Base-by-base conservation (phyloP, 2,113 vertebrate genomes). In the Malurus elegans region DNA sequence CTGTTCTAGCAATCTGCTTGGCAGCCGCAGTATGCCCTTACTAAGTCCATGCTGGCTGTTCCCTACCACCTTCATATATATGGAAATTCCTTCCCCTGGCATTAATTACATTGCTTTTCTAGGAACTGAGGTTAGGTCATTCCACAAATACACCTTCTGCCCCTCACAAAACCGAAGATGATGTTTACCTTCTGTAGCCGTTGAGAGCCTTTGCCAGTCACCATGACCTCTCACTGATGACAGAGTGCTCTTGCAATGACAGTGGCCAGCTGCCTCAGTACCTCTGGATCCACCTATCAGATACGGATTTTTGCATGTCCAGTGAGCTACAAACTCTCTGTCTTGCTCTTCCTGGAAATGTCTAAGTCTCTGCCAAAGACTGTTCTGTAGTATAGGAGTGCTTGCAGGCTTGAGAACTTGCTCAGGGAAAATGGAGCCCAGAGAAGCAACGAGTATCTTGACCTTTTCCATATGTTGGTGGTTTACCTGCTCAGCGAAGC, bases 371-470 rank as follows among this genome's bases (percentile, higher is more conserved):
- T 86, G 24, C 45, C 9, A 45, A 25, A 86, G 48, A 47, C 15
- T 75, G 25, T 64, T 15, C 34, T 81, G 12, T 67, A 25, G 9
- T 18, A 6, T 58, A 18, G 13, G 8, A 8, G 15, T 50, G 44
- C 34, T 83, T 0, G 1, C 31, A 58, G 32, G 36, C 13, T 8
- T 47, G 32, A 83, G 44, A 32, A 58, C 48, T 12, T 62, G 23
- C 32, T 72, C 29, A 42, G 29, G 13, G 25, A 88, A 88, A 19
- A 60, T 1, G 1, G 17, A 78, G 54, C 25, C 4, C 11, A 58
- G 58, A 75, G 57, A 58, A 32, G 2, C 20, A 32, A 6, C 0
- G 0, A 73, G 10, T 80, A 23, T 53, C 36, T 78, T 74, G 54
- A 64, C 17, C 2, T 84, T 91, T 89, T 84, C 56, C 7, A 6